phyloP scores from a whole-genome alignment of 2,888 invertebrate species.

The Caenorhabditis sp. region DNA sequence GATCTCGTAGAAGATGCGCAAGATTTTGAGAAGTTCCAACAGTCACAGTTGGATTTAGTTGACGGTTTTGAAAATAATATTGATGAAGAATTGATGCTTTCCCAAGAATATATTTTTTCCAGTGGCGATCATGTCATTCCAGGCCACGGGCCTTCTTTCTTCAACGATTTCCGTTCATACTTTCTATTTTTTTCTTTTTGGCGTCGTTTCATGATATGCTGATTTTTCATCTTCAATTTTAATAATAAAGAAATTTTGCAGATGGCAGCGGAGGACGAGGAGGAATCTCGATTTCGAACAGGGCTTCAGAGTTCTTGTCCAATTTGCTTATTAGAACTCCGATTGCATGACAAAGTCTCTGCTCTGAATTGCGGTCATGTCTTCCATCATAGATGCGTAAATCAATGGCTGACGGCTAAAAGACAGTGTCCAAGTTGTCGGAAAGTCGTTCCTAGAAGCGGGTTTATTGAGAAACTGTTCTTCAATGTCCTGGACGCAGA shows the following conservation, averaged over 20 bases:
- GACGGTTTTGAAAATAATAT: conserved; percentile 8
- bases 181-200: conserved; percentile 43
- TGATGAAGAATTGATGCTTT: conserved; percentile 25
- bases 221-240: neutral
- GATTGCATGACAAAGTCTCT: conserved; percentile 39
- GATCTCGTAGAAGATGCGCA: conserved; percentile 66
- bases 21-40: conserved; percentile 32
- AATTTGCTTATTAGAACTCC: conserved; percentile 43
- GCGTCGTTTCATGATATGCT: conserved; percentile 24
- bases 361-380: conserved; percentile 61
- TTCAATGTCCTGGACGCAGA: conserved; percentile 38
- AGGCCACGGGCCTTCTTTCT: conserved; percentile 58
- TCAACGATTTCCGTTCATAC: conserved; percentile 9
- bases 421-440: conserved; percentile 64
- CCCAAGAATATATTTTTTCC: conserved; percentile 42
- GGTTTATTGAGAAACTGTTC: conserved; percentile 58
- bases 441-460: conserved; percentile 39
- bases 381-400: conserved; percentile 48
- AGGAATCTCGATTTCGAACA: neutral
- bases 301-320: conserved; percentile 31
- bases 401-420: conserved; percentile 54
- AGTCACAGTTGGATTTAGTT: conserved; percentile 11
- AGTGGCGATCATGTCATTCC: conserved; percentile 62
- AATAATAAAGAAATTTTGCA: conserved; percentile 21
- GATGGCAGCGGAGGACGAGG: conserved; percentile 7